Evolutionary conservation across 2,797 vertebrate species (phyloP).

Genomic region (Etheostoma nigrum): DNA sequence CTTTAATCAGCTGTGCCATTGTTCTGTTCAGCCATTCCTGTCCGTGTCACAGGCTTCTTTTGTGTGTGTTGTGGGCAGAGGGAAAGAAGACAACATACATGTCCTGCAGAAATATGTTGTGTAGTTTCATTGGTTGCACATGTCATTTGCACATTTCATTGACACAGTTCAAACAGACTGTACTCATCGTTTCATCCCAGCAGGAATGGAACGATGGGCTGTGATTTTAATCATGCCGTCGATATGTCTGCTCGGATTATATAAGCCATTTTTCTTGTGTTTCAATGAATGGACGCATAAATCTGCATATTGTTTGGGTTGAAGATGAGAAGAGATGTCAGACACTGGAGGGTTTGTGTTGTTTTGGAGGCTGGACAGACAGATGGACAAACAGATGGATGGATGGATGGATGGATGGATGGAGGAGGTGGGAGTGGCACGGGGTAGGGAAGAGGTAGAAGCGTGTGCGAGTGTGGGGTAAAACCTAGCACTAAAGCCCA

Average conservation of each 20-base stretch:
- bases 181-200: neutral
- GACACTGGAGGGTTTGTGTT: slow-evolving; percentile 59
- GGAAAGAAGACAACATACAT: slow-evolving; percentile 12
- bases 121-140: too few relatives aligned
- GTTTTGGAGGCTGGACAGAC: slow-evolving; percentile 70
- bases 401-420: slow-evolving; percentile 50
- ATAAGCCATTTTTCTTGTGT: slow-evolving; percentile 11
- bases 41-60: slow-evolving; percentile 50
- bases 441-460: slow-evolving; percentile 35
- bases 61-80: slow-evolving; percentile 56
- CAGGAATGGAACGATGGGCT: neutral
- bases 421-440: slow-evolving; percentile 66
- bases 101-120: slow-evolving; percentile 13
- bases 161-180: too few relatives aligned
- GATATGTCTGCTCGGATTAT: slow-evolving; percentile 28
- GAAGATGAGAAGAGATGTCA: slow-evolving; percentile 52
- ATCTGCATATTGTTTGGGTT: slow-evolving; percentile 55
- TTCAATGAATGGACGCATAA: slow-evolving; percentile 31
- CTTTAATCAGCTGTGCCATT: slow-evolving; percentile 54
- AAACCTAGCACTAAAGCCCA: slow-evolving; percentile 57
- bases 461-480: slow-evolving; percentile 21
- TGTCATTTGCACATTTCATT: slow-evolving; percentile 14
- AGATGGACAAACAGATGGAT: slow-evolving; percentile 69
- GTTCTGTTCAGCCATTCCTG: slow-evolving; percentile 54
- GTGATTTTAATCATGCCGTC: slow-evolving; percentile 21